A percentile compares a stretch with the other conserved stretches of the same genome.
Evolutionary conservation across 2,113 vertebrate species (phyloP).

Genomic region (Lipophrys pholis): DNA sequence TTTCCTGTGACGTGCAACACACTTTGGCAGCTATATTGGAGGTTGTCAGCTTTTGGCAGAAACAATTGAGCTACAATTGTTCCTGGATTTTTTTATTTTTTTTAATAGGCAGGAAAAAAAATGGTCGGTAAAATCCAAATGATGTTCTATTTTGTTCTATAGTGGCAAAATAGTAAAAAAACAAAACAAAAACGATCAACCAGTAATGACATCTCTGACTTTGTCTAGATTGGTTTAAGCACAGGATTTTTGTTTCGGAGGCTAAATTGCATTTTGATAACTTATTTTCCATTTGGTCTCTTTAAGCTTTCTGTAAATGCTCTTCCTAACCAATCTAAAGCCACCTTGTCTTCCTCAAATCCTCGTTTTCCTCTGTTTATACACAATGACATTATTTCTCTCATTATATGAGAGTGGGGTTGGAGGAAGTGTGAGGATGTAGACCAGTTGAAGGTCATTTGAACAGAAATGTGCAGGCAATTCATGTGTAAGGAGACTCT

Average conservation of each 20-base stretch:
- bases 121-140: constrained; percentile 28
- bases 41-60: constrained; percentile 32
- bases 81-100: constrained; percentile 10
- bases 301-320: background rate
- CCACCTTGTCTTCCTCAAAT: too few species aligned
- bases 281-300: background rate
- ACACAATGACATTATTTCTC: too few species aligned
- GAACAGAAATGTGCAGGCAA: too few species aligned
- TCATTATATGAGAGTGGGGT: too few species aligned
- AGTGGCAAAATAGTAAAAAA: too few species aligned
- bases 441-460: too few species aligned
- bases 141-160: constrained; percentile 39
- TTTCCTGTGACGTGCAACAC: constrained; percentile 29
- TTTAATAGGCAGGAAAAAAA: background rate
- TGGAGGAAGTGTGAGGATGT: too few species aligned
- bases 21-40: constrained; percentile 41
- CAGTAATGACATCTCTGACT: constrained; percentile 21
- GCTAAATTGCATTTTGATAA: constrained; percentile 21
- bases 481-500: too few species aligned
- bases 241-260: constrained; percentile 4
- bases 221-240: constrained; percentile 23
- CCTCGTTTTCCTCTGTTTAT: too few species aligned
- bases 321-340: too few species aligned
- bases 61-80: constrained; percentile 24
- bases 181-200: constrained; percentile 16